These are phyloP conservation scores for Zalophus californianus DNA, from an alignment of 2,797 vertebrate genomes.

Conservation along the genomic window DNA sequence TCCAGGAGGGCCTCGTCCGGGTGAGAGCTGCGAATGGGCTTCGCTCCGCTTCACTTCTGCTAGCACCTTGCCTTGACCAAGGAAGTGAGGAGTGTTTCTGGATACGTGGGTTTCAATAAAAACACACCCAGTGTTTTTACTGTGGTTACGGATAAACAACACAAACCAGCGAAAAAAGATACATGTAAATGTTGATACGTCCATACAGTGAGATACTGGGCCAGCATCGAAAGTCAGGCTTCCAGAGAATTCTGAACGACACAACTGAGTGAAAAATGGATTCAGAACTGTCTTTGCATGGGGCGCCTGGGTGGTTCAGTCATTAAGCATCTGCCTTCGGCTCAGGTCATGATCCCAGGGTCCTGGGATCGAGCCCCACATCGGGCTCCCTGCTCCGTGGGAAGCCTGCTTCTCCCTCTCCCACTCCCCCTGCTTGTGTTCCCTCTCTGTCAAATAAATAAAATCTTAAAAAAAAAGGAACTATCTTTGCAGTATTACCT, in stretches of 20 bases:
- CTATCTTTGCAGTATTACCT: neutral
- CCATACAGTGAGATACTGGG: neutral
- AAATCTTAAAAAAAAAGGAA: too few species aligned
- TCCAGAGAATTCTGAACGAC: neutral
- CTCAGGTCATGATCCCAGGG: too few species aligned
- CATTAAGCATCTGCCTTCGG: too few species aligned
- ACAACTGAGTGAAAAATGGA: neutral
- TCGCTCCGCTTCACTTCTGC: rapidly evolving
- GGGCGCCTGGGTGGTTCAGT: too few species aligned
- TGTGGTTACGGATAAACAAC: neutral
- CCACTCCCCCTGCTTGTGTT: too few species aligned
- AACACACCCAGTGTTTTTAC: neutral
- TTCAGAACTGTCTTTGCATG: neutral
- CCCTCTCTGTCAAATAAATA: too few species aligned
- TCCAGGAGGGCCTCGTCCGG: neutral
- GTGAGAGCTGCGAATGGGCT: neutral
- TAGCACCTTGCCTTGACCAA: too few species aligned
- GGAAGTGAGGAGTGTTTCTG: neutral
- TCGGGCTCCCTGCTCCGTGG: too few species aligned
- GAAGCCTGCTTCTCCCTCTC: too few species aligned
- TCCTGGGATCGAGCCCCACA: too few species aligned
- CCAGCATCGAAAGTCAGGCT: neutral
- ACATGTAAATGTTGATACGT: neutral
- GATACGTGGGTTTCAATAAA: neutral
- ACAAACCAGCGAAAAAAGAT: neutral